Percentiles rank a stretch among this genome's conserved stretches.
Conservation (phyloP, 2,888 invertebrate species). For the Omphaloscelis lunosa region DNA sequence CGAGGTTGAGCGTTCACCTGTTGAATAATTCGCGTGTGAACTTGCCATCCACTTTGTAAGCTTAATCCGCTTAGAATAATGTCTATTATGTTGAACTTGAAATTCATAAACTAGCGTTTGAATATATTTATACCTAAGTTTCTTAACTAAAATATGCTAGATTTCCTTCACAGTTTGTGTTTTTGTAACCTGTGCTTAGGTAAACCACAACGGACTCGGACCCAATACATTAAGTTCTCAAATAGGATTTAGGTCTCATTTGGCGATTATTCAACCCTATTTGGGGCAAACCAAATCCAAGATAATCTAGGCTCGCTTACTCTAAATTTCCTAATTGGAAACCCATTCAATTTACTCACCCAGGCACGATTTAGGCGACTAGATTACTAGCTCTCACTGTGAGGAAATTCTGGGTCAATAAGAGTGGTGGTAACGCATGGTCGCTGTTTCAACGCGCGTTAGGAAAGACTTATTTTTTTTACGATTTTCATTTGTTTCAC, state of each 20-base stretch:
- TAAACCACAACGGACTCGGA: background rate
- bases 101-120: background rate
- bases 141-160: background rate
- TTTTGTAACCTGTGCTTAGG: background rate
- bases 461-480: background rate
- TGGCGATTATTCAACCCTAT: constrained; percentile 28
- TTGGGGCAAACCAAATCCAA: constrained; percentile 25
- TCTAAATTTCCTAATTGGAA: constrained; percentile 40
- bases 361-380: background rate
- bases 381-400: background rate
- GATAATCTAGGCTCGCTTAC: constrained; percentile 21
- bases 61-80: constrained; percentile 6
- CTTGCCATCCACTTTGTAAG: constrained; percentile 20
- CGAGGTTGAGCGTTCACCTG: constrained; percentile 28
- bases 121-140: background rate
- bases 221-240: constrained; percentile 21
- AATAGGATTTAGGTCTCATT: constrained; percentile 18
- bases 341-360: constrained; percentile 23
- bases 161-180: background rate
- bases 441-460: background rate
- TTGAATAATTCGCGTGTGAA: constrained; percentile 45
- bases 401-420: background rate
- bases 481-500: background rate
- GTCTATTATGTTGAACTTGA: background rate
- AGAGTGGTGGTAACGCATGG: background rate